Evolutionary conservation across 1,140 invertebrate genomes (phyloP).

Genomic region (Meloidogyne hapla): DNA sequence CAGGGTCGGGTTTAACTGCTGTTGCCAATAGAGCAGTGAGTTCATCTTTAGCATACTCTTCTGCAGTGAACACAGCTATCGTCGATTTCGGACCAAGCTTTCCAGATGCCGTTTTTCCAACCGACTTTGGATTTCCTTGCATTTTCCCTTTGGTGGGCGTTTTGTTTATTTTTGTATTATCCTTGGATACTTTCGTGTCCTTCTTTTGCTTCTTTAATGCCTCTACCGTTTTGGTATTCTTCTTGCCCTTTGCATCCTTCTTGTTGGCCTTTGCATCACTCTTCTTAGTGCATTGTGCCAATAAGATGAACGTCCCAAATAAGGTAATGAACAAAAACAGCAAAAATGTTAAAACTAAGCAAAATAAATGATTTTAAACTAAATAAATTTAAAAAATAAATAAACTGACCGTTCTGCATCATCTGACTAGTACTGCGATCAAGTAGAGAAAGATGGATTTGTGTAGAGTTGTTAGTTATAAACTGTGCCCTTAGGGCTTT

Average conservation of each 20-base stretch:
- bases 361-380: neutral
- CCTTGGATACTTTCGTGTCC: neutral
- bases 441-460: too few relatives aligned
- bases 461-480: too few relatives aligned
- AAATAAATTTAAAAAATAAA: neutral
- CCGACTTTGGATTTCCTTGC: neutral
- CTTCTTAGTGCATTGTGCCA: neutral
- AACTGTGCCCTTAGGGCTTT: too few relatives aligned
- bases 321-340: neutral
- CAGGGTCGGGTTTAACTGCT: slow-evolving; percentile 4
- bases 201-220: neutral
- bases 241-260: neutral
- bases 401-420: neutral
- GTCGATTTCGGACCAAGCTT: neutral
- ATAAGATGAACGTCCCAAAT: neutral
- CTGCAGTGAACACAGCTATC: neutral
- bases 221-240: neutral
- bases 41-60: neutral
- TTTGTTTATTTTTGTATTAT: neutral
- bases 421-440: neutral
- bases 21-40: neutral
- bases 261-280: neutral
- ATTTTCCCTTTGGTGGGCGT: neutral
- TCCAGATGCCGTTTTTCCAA: neutral
- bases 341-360: neutral